phyloP scores from a whole-genome alignment of 1,140 invertebrate genomes.

The Rhyzopertha dominica region DNA sequence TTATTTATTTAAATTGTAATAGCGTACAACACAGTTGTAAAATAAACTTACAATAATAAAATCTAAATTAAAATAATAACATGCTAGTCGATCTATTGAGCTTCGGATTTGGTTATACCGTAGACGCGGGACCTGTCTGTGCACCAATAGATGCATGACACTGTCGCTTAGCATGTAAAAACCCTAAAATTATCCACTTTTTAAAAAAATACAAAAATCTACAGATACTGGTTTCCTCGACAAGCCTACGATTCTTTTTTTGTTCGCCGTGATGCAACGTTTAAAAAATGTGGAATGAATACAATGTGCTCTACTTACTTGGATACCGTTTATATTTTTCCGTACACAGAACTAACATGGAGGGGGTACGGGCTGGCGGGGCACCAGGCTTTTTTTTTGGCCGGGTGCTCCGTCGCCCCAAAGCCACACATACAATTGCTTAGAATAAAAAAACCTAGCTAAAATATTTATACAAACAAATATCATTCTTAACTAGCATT shows the following conservation, averaged over 20 bases:
- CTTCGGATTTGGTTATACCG: slow-evolving; percentile 22
- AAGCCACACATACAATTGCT: slow-evolving; percentile 36
- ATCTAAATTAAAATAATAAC: slow-evolving; percentile 33
- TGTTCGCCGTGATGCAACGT: not conserved
- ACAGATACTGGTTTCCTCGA: slow-evolving; percentile 11
- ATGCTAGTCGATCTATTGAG: slow-evolving; percentile 40
- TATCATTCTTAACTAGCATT: slow-evolving; percentile 40
- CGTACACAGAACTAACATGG: slow-evolving; percentile 44
- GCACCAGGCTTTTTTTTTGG: slow-evolving; percentile 14
- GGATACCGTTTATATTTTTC: slow-evolving; percentile 36
- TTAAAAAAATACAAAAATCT: slow-evolving; percentile 44
- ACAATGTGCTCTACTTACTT: slow-evolving; percentile 41
- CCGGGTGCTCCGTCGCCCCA: slow-evolving; percentile 15
- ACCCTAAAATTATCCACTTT: slow-evolving; percentile 23
- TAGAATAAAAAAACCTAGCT: slow-evolving; percentile 44
- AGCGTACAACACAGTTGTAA: slow-evolving; percentile 44
- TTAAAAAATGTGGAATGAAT: slow-evolving; percentile 42
- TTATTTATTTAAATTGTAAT: slow-evolving; percentile 44
- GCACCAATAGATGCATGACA: slow-evolving; percentile 6
- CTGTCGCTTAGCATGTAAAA: slow-evolving; percentile 15
- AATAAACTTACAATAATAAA: slow-evolving; percentile 34
- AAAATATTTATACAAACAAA: slow-evolving; percentile 46
- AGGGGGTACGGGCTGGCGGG: slow-evolving; percentile 19
- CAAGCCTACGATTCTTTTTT: not conserved
- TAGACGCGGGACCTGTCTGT: slow-evolving; percentile 9